Percentiles rank a stretch among this genome's conserved stretches.
Conservation (phyloP, 2,113 vertebrate genomes). For the Stomatorhinus ivindoensis region DNA sequence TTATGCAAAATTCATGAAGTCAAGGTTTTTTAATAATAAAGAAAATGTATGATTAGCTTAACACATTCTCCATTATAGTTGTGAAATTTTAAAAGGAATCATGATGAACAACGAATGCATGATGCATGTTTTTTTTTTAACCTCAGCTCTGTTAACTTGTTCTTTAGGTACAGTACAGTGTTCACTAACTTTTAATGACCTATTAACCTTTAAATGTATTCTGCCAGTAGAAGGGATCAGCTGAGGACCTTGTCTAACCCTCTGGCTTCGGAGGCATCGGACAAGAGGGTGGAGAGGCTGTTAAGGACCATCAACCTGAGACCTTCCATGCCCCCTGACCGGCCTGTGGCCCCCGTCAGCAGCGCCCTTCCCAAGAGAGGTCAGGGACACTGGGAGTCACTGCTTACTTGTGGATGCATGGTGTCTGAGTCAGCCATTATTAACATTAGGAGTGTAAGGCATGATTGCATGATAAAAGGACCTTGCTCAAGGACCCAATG, state of each 20-base stretch:
- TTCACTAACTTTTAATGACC: background rate
- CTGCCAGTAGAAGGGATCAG: conserved; percentile 47
- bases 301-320: conserved; percentile 57
- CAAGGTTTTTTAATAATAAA: background rate
- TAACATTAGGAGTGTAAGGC: background rate
- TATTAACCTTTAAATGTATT: background rate
- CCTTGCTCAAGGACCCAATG: background rate
- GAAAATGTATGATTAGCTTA: background rate
- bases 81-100: background rate
- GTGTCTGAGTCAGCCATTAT: background rate
- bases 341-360: conserved; percentile 29
- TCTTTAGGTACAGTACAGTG: background rate
- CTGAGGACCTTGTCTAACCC: conserved; percentile 67
- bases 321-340: conserved; percentile 42
- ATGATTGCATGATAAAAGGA: background rate
- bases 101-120: background rate
- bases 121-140: background rate
- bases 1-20: background rate
- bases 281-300: conserved; percentile 65
- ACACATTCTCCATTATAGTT: background rate
- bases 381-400: conserved; percentile 32
- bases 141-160: background rate
- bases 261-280: conserved; percentile 56
- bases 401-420: background rate
- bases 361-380: conserved; percentile 63